Evolutionary conservation across 2,888 invertebrate species (phyloP).

Genomic region (Melieria picta): DNA sequence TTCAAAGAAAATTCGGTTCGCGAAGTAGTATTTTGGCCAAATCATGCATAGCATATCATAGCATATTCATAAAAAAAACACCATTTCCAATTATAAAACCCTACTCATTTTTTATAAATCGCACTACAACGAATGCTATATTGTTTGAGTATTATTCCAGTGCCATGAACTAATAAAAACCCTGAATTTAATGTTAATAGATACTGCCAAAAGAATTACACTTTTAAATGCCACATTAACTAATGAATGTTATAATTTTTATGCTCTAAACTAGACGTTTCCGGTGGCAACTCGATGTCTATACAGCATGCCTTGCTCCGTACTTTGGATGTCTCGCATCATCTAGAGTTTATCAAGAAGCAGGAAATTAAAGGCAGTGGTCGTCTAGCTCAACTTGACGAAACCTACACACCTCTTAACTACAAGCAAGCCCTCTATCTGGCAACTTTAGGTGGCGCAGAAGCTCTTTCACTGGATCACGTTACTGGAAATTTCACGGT

Average conservation of each 20-base stretch:
- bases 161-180: too few relatives aligned
- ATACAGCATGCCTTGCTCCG: slow-evolving; percentile 80
- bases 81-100: too few relatives aligned
- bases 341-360: slow-evolving; percentile 70
- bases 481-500: slow-evolving; percentile 81
- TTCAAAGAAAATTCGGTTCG: too few relatives aligned
- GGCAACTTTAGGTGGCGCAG: slow-evolving; percentile 88
- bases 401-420: slow-evolving; percentile 68
- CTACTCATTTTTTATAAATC: too few relatives aligned
- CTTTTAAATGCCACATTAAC: too few relatives aligned
- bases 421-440: slow-evolving; percentile 84
- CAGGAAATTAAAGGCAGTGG: slow-evolving; percentile 58
- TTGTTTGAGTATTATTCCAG: too few relatives aligned
- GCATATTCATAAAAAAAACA: too few relatives aligned
- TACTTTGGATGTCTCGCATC: slow-evolving; percentile 78
- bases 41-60: too few relatives aligned
- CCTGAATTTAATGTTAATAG: too few relatives aligned
- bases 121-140: too few relatives aligned
- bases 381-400: slow-evolving; percentile 34
- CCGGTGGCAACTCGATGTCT: slow-evolving; percentile 82
- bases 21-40: too few relatives aligned
- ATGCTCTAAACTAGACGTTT: slow-evolving; percentile 72
- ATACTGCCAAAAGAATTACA: too few relatives aligned
- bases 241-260: neutral
- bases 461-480: slow-evolving; percentile 79